Evolutionary conservation across 1,140 invertebrate genomes (phyloP).

Genomic region (Gonioctena quinquepunctata): DNA sequence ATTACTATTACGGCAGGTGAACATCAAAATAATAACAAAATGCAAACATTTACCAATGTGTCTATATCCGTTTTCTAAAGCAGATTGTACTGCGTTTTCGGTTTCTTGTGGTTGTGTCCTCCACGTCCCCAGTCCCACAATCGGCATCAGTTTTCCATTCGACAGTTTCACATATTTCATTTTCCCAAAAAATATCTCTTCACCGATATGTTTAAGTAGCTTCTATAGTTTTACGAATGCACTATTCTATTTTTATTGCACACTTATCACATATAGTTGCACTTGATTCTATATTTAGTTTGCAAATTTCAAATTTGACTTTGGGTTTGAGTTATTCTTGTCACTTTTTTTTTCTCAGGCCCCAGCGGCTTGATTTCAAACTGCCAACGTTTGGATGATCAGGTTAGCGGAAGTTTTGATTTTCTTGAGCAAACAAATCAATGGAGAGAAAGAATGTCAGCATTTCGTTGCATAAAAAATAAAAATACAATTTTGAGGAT

Average conservation of each 20-base stretch:
- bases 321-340: not conserved
- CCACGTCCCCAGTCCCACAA: constrained; percentile 67
- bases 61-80: constrained; percentile 65
- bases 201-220: not conserved
- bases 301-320: constrained; percentile 14
- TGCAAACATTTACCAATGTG: constrained; percentile 59
- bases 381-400: too few relatives aligned
- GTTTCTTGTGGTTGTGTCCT: constrained; percentile 63
- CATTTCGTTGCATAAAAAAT: too few relatives aligned
- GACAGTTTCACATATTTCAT: constrained; percentile 38
- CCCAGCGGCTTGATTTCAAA: too few relatives aligned
- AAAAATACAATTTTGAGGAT: too few relatives aligned
- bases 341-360: not conserved
- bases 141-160: constrained; percentile 59
- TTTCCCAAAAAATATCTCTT: constrained; percentile 1
- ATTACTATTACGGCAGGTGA: too few relatives aligned
- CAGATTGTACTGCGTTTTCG: constrained; percentile 58
- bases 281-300: constrained; percentile 29
- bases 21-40: too few relatives aligned
- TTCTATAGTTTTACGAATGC: not conserved
- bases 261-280: not conserved
- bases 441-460: too few relatives aligned
- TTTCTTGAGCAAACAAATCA: too few relatives aligned
- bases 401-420: too few relatives aligned
- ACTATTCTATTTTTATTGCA: not conserved